These are phyloP conservation scores for Varroa destructor DNA, from an alignment of 1,140 invertebrate species.

Conservation along the genomic window DNA sequence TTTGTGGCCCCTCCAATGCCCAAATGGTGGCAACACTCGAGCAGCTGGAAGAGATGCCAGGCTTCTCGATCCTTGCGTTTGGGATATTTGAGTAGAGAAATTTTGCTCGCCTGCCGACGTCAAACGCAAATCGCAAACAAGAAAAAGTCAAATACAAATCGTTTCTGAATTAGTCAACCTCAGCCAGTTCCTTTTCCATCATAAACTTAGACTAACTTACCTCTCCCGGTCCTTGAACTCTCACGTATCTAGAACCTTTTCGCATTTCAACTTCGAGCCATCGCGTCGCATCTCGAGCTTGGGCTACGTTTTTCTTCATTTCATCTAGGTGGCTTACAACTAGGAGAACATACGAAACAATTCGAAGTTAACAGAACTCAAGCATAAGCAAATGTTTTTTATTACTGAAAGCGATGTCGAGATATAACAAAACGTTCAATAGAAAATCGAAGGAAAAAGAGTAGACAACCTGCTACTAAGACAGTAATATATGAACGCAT, in stretches of 20 bases:
- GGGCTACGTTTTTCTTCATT: slow-evolving; percentile 14
- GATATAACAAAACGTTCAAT: no score
- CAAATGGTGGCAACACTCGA: slow-evolving; percentile 24
- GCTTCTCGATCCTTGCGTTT: slow-evolving; percentile 12
- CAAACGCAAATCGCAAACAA: background rate
- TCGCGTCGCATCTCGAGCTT: background rate
- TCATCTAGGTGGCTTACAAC: slow-evolving; percentile 13
- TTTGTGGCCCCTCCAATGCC: background rate
- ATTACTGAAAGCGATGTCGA: no score
- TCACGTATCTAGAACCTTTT: slow-evolving; percentile 10
- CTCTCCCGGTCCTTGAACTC: slow-evolving; percentile 6
- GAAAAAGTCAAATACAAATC: background rate
- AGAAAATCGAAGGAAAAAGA: no score
- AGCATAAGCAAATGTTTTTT: no score
- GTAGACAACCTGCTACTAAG: no score
- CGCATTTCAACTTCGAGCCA: background rate
- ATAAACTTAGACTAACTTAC: background rate
- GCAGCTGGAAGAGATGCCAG: slow-evolving; percentile 7
- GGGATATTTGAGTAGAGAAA: slow-evolving; percentile 17
- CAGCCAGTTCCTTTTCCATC: background rate
- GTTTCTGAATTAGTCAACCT: background rate
- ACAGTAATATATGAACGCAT: no score
- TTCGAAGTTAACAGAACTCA: no score
- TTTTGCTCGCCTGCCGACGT: background rate
- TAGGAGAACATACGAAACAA: background rate